A percentile compares a stretch with the other conserved stretches of the same genome.
phyloP scores from a whole-genome alignment of 2,797 vertebrate genomes.

The Lepus townsendii region DNA sequence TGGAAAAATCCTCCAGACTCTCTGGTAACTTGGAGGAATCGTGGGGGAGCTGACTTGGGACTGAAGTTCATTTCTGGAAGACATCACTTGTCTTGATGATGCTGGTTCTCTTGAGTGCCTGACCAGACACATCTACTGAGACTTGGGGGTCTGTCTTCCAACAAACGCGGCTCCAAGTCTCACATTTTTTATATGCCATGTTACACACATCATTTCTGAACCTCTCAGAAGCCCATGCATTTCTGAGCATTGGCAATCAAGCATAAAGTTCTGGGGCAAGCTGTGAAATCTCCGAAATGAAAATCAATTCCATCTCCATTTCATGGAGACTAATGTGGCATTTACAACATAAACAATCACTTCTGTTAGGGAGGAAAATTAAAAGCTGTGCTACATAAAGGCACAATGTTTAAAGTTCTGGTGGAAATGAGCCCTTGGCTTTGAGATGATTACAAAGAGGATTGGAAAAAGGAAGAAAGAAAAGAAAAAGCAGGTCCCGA shows the following conservation, averaged over 20 bases:
- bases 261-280: conserved; percentile 90
- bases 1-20: conserved; percentile 23
- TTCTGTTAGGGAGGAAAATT: conserved; percentile 90
- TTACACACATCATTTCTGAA: conserved; percentile 64
- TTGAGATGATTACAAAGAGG: conserved; percentile 84
- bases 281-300: conserved; percentile 91
- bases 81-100: not conserved
- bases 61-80: not conserved
- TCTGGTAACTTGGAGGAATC: not conserved
- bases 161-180: conserved; percentile 38
- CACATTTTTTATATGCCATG: conserved; percentile 58
- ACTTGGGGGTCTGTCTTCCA: not conserved
- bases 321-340: conserved; percentile 90
- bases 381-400: conserved; percentile 89
- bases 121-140: conserved; percentile 41
- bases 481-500: not conserved
- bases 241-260: conserved; percentile 84
- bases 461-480: conserved; percentile 33
- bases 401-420: conserved; percentile 90
- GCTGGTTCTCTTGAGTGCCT: not conserved
- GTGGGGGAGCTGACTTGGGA: not conserved
- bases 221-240: conserved; percentile 75
- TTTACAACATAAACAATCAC: conserved; percentile 90
- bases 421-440: conserved; percentile 86
- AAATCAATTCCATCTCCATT: conserved; percentile 90